Evolutionary conservation across 2,113 vertebrate species (phyloP), one percentile per base, ranked within the genome.

Genomic region (Geococcyx californianus): DNA sequence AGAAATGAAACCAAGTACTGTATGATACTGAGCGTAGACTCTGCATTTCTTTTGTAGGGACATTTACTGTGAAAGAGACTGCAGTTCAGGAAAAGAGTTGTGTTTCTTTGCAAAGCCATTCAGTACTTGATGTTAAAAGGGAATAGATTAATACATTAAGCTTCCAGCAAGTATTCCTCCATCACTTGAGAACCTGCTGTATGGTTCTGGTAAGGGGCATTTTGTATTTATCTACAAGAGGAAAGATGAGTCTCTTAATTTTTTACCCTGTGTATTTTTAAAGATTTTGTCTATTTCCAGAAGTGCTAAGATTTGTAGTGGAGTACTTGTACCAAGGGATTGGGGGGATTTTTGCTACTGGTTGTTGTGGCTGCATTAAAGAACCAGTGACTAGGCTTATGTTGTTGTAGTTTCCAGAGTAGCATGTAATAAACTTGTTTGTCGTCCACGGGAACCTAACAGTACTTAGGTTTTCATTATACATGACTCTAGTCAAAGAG

Each of bases 371-470:
- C 19, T 52, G 6, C 29, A 64, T 77, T 3, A 36, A 34, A 45
- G 3, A 42, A 13, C 10, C 19, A 44, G 13, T 54, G n/a, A 9
- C 19, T 38, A 31, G 45, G 42, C 28, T 52, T 52, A 68, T 20
- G 16, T 67, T 52, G 7, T 36, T 73, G 15, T 26, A 9, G 12
- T 21, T 79, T 86, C 33, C 1, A 5, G 10, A 51, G 19, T 44
- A n/a, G 5, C 9, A 12, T 38, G 17, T 23, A 13, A 21, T 54
- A 19, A 76, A n/a, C 21, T 73, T 56, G 21, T 36, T 63, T 0
- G 0, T n/a, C 1, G 0, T 75, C 69, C 10, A 4, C 11, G 29
- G 58, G 31, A 82, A 44, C 4, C 44, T 59, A 31, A 24, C 7
- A 9, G 26, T 44, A 52, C 10, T 55, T 42, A 12, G 1, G 7